Evolutionary conservation across 2,888 invertebrate species (phyloP), one percentile per base, ranked within the genome.

Genomic region (Andrena dorsata): DNA sequence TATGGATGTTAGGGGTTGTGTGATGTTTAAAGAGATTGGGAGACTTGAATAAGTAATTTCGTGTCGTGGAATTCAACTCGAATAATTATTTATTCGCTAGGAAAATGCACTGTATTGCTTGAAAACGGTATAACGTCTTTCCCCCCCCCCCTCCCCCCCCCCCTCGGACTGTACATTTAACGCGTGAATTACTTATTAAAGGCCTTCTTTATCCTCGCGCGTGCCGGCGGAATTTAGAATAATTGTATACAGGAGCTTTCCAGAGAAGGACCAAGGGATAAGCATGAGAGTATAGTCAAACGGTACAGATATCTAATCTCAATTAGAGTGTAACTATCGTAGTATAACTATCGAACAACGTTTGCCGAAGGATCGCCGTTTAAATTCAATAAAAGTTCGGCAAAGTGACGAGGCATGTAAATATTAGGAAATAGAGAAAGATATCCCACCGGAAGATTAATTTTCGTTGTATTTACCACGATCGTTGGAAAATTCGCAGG

Each of bases 251-350:
- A 82, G 73, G 69, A 68, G 72, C 80, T 84, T 76, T 77, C 65
- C 83, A 83, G 26, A 77, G 32, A 5, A 49, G 58, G 30, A n/a
- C n/a, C 41, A 53, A 56, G 47, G 8, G 47, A 53, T 28, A 28
- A 76, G 78, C 77, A 82, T 74, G 66, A 71, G 83, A 85, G 78
- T 84, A 84, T 88, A 84, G 79, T 83, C 84, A 70, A 78, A 76
- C 81, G 63, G 81, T 79, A 76, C 63, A 71, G 76, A 74, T 76
- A 68, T 80, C 84, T 79, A 78, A 41, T 41, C 41, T 83, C 72
- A 80, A 53, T 53, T 51, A n/a, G 13, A 72, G 86, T 80, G 84
- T 71, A 72, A 87, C 80, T 83, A 72, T 76, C 77, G 61, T 82
- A 74, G 47, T 47, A 58, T 72, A 75, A 76, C 35, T 85, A 74